Evolutionary conservation across 2,113 vertebrate species (phyloP).

Genomic region (Festucalex cinctus): DNA sequence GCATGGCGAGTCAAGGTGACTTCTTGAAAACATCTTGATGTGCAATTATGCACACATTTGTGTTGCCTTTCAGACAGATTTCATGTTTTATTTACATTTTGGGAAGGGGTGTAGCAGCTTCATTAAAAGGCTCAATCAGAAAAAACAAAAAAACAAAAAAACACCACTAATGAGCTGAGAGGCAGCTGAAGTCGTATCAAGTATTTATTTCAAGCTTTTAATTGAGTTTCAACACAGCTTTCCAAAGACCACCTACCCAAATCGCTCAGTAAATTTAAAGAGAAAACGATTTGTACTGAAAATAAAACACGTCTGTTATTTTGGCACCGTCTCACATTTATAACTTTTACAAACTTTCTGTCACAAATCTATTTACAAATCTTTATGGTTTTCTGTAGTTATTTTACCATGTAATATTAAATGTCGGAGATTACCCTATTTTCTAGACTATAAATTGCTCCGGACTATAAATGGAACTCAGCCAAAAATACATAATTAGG

Average conservation of each 20-base stretch:
- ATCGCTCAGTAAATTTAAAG: not conserved
- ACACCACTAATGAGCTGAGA: not conserved
- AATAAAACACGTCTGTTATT: constrained; percentile 3
- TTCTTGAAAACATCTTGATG: constrained; percentile 28
- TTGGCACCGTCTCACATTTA: no score
- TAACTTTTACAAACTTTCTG: no score
- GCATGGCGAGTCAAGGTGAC: constrained; percentile 34
- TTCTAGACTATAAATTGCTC: no score
- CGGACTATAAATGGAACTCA: no score
- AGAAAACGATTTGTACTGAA: not conserved
- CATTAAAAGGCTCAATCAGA: not conserved
- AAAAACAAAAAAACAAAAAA: not conserved
- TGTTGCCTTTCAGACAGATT: not conserved
- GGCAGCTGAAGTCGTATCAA: not conserved
- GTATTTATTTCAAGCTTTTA: not conserved
- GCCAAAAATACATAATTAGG: no score
- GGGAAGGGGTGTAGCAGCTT: not conserved
- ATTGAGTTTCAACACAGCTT: not conserved
- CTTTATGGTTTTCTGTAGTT: no score
- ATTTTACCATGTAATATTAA: no score
- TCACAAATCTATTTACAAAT: no score
- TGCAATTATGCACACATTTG: constrained; percentile 3
- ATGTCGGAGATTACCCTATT: no score
- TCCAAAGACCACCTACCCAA: not conserved
- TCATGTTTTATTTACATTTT: not conserved